phyloP scores from a whole-genome alignment of 2,888 invertebrate genomes.

The Drosophila yooni region DNA sequence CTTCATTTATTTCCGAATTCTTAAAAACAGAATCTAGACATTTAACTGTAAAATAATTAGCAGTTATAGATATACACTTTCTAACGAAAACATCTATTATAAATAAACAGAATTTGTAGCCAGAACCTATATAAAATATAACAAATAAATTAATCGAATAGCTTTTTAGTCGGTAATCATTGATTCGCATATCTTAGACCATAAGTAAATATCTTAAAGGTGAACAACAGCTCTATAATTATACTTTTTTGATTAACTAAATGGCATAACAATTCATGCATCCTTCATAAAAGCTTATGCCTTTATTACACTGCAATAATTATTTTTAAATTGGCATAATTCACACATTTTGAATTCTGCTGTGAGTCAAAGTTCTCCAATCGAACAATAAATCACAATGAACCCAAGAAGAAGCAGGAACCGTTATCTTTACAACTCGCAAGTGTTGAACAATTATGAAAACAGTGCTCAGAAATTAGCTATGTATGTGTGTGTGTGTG shows the following conservation, averaged over 20 bases:
- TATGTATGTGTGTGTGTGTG: constrained; percentile 7
- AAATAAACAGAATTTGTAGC: neutral
- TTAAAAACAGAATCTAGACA: too few species aligned
- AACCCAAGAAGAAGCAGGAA: neutral
- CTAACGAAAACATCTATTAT: neutral
- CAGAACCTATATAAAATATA: neutral
- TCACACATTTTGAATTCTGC: neutral
- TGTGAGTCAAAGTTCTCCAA: neutral
- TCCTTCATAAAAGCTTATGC: neutral
- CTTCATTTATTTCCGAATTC: neutral
- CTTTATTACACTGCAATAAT: neutral
- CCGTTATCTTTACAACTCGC: constrained; percentile 40
- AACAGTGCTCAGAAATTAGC: constrained; percentile 57
- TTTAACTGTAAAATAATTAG: too few species aligned
- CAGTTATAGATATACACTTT: too few species aligned
- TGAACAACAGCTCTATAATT: neutral
- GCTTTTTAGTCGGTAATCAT: neutral
- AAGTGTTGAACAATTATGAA: constrained; percentile 52
- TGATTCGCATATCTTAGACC: neutral
- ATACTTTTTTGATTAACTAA: neutral
- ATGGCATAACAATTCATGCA: neutral
- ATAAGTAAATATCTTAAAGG: neutral
- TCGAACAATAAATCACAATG: constrained; percentile 34
- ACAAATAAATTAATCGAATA: neutral
- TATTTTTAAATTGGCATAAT: neutral